Evolutionary conservation across 2,113 vertebrate species (phyloP).

Genomic region (Urocitellus parryii): DNA sequence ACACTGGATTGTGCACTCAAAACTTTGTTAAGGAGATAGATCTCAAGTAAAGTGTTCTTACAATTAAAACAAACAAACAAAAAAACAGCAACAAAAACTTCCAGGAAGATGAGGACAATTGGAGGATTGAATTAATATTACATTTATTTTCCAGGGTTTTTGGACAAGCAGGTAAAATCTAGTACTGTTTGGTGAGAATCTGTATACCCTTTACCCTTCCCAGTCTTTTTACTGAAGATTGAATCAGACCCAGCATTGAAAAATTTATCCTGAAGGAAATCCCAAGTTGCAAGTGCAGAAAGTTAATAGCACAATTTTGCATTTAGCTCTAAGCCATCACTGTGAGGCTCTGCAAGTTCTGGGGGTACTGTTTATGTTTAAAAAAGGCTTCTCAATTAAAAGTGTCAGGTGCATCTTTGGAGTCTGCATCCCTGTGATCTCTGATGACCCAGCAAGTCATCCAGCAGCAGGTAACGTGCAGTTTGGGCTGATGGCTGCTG

Average conservation of each 20-base stretch:
- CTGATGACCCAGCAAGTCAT: not conserved
- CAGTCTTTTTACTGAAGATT: not conserved
- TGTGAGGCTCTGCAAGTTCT: not conserved
- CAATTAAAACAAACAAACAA: not conserved
- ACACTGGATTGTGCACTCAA: not conserved
- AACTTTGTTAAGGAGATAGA: not conserved
- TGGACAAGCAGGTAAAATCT: not conserved
- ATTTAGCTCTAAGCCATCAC: not conserved
- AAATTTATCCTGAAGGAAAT: not conserved
- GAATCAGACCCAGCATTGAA: not conserved
- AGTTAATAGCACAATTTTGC: not conserved
- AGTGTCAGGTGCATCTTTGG: accelerated
- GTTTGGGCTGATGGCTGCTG: not conserved
- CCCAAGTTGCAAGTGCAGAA: not conserved
- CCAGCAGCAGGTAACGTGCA: accelerated
- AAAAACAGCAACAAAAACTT: not conserved
- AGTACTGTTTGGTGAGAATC: not conserved
- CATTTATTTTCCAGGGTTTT: not conserved
- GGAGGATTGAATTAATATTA: not conserved
- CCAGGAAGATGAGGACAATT: not conserved
- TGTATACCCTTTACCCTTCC: not conserved
- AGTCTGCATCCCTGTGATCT: not conserved
- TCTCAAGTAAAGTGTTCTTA: not conserved
- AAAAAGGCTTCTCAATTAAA: not conserved
- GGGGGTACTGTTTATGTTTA: not conserved